Conservation (phyloP, 2,113 vertebrate genomes). For the Arvicanthis niloticus region DNA sequence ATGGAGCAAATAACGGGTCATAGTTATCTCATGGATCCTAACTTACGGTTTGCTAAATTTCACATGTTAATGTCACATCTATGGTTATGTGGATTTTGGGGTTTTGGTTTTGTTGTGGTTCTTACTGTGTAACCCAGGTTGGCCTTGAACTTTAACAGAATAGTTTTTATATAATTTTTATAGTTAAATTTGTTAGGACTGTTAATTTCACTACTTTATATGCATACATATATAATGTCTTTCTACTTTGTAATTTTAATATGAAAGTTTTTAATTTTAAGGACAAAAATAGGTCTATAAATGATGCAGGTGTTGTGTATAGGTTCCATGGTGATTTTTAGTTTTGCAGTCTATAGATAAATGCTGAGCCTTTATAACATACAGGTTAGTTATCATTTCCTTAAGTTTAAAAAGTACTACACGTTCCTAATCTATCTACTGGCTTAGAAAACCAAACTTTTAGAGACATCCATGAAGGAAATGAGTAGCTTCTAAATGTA, state of each 20-base stretch:
- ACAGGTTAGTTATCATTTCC: not conserved
- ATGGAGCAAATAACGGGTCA: not conserved
- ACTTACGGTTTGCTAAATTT: too few species aligned
- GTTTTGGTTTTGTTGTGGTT: not conserved
- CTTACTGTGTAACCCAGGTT: not conserved
- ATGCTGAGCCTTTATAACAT: not conserved
- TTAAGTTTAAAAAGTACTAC: not conserved
- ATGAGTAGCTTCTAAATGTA: not conserved
- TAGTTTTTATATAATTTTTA: not conserved
- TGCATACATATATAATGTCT: not conserved
- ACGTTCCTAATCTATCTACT: not conserved
- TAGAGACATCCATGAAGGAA: not conserved
- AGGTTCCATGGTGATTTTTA: not conserved
- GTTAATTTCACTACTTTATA: not conserved
- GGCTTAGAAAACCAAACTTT: not conserved
- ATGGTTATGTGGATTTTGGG: not conserved
- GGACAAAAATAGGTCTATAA: not conserved
- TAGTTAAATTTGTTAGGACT: not conserved
- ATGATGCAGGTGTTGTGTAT: not conserved
- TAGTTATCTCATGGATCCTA: not conserved
- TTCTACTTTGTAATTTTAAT: not conserved
- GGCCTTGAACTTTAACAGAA: not conserved
- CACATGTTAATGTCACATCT: not conserved
- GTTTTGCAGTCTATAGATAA: not conserved
- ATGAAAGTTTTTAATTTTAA: not conserved